Conservation (phyloP, 2,797 vertebrate species). For the Melanotaenia parkinsoni region DNA sequence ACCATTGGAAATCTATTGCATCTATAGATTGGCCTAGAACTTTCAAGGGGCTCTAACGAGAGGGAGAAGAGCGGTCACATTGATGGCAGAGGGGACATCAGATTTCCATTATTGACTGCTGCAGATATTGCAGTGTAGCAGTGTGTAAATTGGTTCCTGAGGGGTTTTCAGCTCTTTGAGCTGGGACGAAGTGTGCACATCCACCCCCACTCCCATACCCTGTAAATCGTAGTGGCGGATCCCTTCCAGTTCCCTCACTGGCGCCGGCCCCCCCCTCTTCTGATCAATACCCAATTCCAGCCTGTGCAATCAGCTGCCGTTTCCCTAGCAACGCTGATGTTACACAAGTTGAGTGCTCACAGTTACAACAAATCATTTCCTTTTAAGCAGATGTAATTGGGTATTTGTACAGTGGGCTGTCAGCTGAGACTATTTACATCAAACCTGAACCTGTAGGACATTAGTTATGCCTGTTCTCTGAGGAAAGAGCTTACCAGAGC, state of each 20-base stretch:
- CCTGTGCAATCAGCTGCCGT: slow-evolving; percentile 91
- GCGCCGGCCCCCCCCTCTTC: slow-evolving; percentile 84
- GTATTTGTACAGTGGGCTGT: slow-evolving; percentile 93
- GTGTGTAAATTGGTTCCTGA: slow-evolving; percentile 98
- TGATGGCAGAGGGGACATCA: slow-evolving; percentile 93
- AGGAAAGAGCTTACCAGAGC: slow-evolving; percentile 82
- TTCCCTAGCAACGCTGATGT: slow-evolving; percentile 97
- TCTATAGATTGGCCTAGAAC: slow-evolving; percentile 82
- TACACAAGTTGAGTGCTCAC: slow-evolving; percentile 92
- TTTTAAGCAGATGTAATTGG: slow-evolving; percentile 96
- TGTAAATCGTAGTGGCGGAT: slow-evolving; percentile 94
- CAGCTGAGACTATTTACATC: slow-evolving; percentile 96
- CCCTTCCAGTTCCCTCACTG: slow-evolving; percentile 90
- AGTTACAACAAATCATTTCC: slow-evolving; percentile 98
- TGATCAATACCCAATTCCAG: slow-evolving; percentile 99
- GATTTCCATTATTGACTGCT: slow-evolving; percentile 99
- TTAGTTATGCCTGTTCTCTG: slow-evolving; percentile 91
- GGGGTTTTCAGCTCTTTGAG: slow-evolving; percentile 91
- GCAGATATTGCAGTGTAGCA: slow-evolving; percentile 96
- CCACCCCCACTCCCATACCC: slow-evolving; percentile 77
- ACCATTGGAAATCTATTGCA: slow-evolving; percentile 81
- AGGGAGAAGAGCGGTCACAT: slow-evolving; percentile 89
- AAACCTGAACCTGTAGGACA: slow-evolving; percentile 87
- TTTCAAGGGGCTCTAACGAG: slow-evolving; percentile 91
- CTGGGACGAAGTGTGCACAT: slow-evolving; percentile 87